Evolutionary conservation across 1,140 invertebrate species (phyloP).

Genomic region (Aphaenogaster ashmeadi): DNA sequence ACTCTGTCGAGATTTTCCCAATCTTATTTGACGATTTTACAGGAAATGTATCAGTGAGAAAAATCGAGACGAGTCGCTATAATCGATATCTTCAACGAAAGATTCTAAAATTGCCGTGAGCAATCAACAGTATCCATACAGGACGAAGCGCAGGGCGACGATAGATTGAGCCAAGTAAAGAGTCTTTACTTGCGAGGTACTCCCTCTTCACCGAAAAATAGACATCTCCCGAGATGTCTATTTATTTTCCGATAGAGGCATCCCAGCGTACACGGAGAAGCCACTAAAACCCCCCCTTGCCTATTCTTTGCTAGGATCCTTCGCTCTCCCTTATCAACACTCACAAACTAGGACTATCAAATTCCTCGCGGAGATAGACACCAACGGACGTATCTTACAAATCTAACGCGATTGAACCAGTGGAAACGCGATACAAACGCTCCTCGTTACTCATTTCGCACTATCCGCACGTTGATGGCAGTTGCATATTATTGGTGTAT

Average conservation of each 20-base stretch:
- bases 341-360: conserved; percentile 38
- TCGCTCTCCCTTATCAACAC: neutral
- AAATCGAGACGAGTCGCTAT: neutral
- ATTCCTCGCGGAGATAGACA: conserved; percentile 30
- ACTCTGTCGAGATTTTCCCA: neutral
- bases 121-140: neutral
- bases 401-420: conserved; percentile 38
- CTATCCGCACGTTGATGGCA: conserved; percentile 68
- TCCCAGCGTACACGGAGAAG: neutral
- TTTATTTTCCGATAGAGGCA: conserved; percentile 23
- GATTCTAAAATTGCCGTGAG: neutral
- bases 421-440: conserved; percentile 45
- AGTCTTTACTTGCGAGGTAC: neutral
- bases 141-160: conserved; percentile 10
- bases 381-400: conserved; percentile 29
- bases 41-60: neutral
- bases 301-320: conserved; percentile 26
- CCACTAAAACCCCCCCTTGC: neutral
- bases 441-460: conserved; percentile 24
- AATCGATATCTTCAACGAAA: conserved; percentile 14
- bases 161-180: conserved; percentile 17
- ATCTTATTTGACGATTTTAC: neutral
- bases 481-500: conserved; percentile 70
- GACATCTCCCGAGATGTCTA: neutral
- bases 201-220: conserved; percentile 4